phyloP scores from a whole-genome alignment of 1,140 invertebrate species.

The Trachymyrmex septentrionalis region DNA sequence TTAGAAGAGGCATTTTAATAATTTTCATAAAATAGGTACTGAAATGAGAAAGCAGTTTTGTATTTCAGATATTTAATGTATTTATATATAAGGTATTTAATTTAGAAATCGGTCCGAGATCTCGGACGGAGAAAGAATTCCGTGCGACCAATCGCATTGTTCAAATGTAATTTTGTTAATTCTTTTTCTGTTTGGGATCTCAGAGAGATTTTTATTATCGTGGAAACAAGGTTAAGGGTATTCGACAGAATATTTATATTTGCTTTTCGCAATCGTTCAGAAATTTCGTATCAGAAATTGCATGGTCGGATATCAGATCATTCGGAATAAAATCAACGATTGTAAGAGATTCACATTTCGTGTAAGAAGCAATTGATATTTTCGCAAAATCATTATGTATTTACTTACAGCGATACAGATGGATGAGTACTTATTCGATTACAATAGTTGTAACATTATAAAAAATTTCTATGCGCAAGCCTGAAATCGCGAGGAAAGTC shows the following conservation, averaged over 20 bases:
- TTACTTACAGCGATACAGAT: background rate
- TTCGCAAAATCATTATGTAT: conserved; percentile 28
- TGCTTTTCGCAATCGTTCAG: conserved; percentile 35
- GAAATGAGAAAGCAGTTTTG: background rate
- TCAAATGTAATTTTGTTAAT: too few species aligned
- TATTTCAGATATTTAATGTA: background rate
- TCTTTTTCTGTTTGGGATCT: too few species aligned
- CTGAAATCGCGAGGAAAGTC: conserved; percentile 34
- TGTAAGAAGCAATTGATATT: conserved; percentile 28
- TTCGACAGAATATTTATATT: background rate
- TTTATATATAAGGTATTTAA: too few species aligned
- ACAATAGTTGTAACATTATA: conserved; percentile 42
- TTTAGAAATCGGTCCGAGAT: too few species aligned
- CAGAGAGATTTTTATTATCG: too few species aligned
- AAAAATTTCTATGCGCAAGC: conserved; percentile 58
- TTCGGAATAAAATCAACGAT: conserved; percentile 14
- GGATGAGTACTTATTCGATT: conserved; percentile 29
- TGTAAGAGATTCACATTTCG: background rate
- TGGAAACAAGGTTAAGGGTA: too few species aligned
- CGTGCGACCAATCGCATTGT: too few species aligned
- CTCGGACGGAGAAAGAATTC: too few species aligned
- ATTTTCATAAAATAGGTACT: background rate
- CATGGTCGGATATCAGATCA: background rate
- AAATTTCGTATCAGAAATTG: conserved; percentile 3
- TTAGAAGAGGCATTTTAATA: background rate